Percentiles rank a stretch among this genome's conserved stretches.
Evolutionary conservation across 2,113 vertebrate genomes (phyloP).

Genomic region (Aleadryas rufinucha): DNA sequence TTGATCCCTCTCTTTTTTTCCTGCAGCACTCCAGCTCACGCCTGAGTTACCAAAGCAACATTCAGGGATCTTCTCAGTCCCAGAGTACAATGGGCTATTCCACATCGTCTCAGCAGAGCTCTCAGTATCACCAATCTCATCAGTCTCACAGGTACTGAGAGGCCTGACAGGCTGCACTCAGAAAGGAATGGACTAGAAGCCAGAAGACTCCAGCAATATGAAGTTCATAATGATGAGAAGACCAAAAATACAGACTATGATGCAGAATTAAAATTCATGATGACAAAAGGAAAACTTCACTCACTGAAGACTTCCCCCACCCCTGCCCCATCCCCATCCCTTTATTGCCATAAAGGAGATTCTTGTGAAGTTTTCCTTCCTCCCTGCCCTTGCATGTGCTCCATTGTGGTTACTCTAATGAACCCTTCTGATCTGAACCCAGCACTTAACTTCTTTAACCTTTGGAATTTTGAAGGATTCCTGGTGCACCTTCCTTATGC

Average conservation of each 20-base stretch:
- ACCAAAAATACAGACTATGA: conserved; percentile 73
- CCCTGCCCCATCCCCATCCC: background rate
- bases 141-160: conserved; percentile 93
- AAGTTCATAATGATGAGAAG: conserved; percentile 70
- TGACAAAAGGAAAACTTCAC: conserved; percentile 54
- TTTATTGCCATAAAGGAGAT: conserved; percentile 67
- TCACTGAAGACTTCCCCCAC: conserved; percentile 11
- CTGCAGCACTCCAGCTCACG: conserved; percentile 91
- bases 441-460: conserved; percentile 79
- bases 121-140: conserved; percentile 90
- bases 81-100: conserved; percentile 95
- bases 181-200: conserved; percentile 52
- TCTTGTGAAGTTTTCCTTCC: conserved; percentile 64
- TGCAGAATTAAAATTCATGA: conserved; percentile 28
- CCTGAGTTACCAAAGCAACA: conserved; percentile 97
- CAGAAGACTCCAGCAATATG: conserved; percentile 73
- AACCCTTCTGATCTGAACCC: conserved; percentile 74
- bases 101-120: conserved; percentile 91
- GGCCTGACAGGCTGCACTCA: background rate
- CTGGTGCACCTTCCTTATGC: conserved; percentile 84
- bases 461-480: conserved; percentile 78
- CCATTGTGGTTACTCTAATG: conserved; percentile 71
- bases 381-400: conserved; percentile 69
- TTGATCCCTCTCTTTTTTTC: background rate
- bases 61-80: conserved; percentile 93